phyloP scores from a whole-genome alignment of 2,113 vertebrate genomes.

The Tragelaphus buxtoni region DNA sequence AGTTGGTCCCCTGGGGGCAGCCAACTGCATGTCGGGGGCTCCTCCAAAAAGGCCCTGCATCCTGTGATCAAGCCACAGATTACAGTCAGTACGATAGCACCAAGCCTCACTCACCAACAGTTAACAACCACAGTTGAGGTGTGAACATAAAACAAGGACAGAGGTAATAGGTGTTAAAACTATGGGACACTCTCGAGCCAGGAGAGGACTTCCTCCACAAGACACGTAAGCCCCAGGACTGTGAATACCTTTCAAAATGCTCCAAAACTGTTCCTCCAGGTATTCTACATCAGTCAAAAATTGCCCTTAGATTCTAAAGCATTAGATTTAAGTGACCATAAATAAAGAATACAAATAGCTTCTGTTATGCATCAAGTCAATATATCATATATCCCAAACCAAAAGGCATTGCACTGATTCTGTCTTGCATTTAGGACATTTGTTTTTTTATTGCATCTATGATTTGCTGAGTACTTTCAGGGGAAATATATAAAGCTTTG shows the following conservation, averaged over 20 bases:
- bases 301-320: conserved; percentile 28
- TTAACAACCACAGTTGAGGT: not conserved
- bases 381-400: not conserved
- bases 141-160: not conserved
- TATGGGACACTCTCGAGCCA: not conserved
- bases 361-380: not conserved
- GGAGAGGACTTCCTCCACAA: not conserved
- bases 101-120: not conserved
- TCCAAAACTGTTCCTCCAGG: not conserved
- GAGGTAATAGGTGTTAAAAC: not conserved
- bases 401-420: not conserved
- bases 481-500: conserved; percentile 44
- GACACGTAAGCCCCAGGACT: not conserved
- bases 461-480: conserved; percentile 40
- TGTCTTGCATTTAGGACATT: not conserved
- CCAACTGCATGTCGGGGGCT: not conserved
- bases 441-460: conserved; percentile 19
- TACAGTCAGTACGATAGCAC: accelerated
- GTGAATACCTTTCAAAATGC: not conserved
- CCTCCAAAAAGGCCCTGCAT: not conserved
- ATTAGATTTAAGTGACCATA: conserved; percentile 27
- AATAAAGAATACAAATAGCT: conserved; percentile 21
- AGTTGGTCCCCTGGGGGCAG: not conserved
- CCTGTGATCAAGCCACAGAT: not conserved
- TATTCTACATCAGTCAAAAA: conserved; percentile 10